phyloP scores from a whole-genome alignment of 2,113 vertebrate species.

The Mormyrus iriodes region DNA sequence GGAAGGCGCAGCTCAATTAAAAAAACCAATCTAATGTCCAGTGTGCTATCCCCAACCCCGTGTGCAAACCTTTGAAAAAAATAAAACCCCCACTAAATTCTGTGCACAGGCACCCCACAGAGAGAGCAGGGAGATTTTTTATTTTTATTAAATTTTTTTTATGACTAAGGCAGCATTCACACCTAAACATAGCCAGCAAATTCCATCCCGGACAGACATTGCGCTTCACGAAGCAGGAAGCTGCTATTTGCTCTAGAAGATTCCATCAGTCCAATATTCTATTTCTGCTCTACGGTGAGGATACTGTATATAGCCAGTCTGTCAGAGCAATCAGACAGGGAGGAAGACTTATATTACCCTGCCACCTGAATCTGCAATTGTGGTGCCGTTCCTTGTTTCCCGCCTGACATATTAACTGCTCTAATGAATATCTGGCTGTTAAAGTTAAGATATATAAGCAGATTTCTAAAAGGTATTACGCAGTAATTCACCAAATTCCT shows the following conservation, averaged over 20 bases:
- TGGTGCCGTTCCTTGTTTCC: not conserved
- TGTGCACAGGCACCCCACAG: not conserved
- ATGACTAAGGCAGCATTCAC: not conserved
- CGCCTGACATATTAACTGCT: not conserved
- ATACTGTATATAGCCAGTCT: not conserved
- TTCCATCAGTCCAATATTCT: not conserved
- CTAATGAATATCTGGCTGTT: not conserved
- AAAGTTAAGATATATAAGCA: not conserved
- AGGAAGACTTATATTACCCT: not conserved
- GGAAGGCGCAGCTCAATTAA: not conserved
- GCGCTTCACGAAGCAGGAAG: not conserved
- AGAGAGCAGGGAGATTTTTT: not conserved
- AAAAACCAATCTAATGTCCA: not conserved
- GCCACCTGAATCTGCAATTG: not conserved
- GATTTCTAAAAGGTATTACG: not conserved
- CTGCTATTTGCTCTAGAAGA: not conserved
- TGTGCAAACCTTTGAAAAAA: not conserved
- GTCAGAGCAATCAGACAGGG: not conserved
- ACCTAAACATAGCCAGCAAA: not conserved
- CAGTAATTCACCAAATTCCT: not conserved
- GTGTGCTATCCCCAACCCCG: not conserved
- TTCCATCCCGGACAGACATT: not conserved
- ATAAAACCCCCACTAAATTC: not conserved
- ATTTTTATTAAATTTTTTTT: no score
- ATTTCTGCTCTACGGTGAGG: not conserved